Conservation (phyloP, 1,140 invertebrate genomes). For the Drosophila pandora region DNA sequence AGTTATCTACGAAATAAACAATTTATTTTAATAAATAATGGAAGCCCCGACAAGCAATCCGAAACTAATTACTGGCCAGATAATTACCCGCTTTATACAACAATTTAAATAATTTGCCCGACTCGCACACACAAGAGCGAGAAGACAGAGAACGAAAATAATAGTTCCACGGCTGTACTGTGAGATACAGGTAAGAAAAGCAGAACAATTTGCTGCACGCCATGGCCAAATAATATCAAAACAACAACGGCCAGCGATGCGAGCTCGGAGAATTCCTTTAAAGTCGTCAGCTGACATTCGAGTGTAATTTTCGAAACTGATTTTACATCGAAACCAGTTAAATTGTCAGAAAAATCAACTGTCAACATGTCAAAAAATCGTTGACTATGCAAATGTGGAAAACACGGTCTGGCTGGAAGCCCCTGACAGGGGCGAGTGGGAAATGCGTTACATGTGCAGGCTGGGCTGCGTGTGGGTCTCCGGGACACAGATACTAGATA, state of each 20-base stretch:
- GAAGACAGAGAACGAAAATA: conserved; percentile 36
- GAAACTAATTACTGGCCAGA: conserved; percentile 67
- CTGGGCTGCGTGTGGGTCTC: conserved; percentile 38
- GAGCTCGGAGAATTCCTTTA: conserved; percentile 73
- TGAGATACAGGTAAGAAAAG: conserved; percentile 41
- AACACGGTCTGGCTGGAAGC: neutral
- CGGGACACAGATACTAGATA: conserved; percentile 15
- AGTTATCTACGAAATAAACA: too few relatives aligned
- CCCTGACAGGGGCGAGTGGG: conserved; percentile 5
- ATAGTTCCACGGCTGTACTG: conserved; percentile 48
- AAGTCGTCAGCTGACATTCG: conserved; percentile 72
- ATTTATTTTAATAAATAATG: neutral
- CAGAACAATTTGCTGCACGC: conserved; percentile 77
- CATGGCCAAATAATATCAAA: conserved; percentile 57
- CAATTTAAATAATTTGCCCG: conserved; percentile 78
- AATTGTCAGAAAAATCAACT: conserved; percentile 84
- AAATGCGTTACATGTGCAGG: conserved; percentile 41
- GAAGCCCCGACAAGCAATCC: conserved; percentile 13
- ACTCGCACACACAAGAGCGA: conserved; percentile 39
- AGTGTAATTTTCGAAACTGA: conserved; percentile 83
- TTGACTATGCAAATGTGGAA: conserved; percentile 74
- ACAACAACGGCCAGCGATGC: conserved; percentile 30
- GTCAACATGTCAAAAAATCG: conserved; percentile 84
- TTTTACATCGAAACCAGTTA: conserved; percentile 84
- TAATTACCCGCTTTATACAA: conserved; percentile 76